Percentiles rank a stretch among this genome's conserved stretches.
These are phyloP conservation scores for Semotilus atromaculatus DNA, from an alignment of 2,797 vertebrate genomes.

Conservation along the genomic window DNA sequence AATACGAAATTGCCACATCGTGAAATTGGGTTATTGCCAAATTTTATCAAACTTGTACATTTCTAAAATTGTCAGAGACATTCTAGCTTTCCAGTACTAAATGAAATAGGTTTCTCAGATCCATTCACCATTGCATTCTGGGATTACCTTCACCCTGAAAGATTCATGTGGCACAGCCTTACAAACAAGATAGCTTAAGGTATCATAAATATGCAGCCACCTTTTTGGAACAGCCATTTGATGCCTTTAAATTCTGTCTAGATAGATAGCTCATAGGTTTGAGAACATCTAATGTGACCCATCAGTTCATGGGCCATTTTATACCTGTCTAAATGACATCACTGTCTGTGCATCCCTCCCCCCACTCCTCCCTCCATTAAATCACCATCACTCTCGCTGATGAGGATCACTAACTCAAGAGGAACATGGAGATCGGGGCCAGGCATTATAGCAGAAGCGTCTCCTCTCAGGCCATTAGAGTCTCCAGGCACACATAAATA, in stretches of 20 bases:
- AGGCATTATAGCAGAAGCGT: constrained; percentile 35
- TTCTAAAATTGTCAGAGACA: background rate
- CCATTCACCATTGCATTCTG: background rate
- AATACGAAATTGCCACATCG: background rate
- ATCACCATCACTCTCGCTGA: constrained; percentile 38
- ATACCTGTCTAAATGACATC: constrained; percentile 22
- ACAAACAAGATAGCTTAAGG: background rate
- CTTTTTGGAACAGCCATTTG: background rate
- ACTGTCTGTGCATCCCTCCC: background rate
- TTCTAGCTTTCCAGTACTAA: background rate
- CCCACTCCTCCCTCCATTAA: constrained; percentile 18
- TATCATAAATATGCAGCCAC: background rate
- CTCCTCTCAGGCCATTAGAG: constrained; percentile 48
- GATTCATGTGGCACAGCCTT: background rate
- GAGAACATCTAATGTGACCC: constrained; percentile 13
- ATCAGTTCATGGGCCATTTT: background rate
- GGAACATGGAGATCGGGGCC: constrained; percentile 40
- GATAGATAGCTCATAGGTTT: background rate
- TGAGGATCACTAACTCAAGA: constrained; percentile 37
- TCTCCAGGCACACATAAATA: constrained; percentile 49
- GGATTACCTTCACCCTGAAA: background rate
- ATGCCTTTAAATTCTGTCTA: background rate
- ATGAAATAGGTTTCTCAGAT: background rate
- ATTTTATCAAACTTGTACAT: background rate
- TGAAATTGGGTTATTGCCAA: background rate